These are phyloP conservation scores for Drosophila aldrichi DNA, from an alignment of 2,888 invertebrate genomes.

Conservation along the genomic window DNA sequence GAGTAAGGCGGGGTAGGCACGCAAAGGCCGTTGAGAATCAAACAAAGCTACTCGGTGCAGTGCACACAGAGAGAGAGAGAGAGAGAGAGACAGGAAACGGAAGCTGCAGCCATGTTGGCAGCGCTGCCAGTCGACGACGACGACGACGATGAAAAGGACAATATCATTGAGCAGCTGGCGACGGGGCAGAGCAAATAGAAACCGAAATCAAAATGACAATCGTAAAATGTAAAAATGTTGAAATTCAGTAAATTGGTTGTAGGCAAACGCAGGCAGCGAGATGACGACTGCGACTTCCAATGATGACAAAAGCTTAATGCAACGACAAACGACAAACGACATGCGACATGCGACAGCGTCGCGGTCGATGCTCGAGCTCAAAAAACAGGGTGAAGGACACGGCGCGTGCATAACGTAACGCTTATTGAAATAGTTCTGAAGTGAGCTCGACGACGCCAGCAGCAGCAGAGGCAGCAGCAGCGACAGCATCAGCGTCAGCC, in stretches of 20 bases:
- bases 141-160: background rate
- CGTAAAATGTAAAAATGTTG: conserved; percentile 61
- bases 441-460: conserved; percentile 71
- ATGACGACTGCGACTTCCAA: conserved; percentile 7
- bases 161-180: conserved; percentile 22
- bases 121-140: conserved; percentile 8
- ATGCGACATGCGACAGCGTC: conserved; percentile 37
- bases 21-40: conserved; percentile 52
- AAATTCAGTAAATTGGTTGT: conserved; percentile 65
- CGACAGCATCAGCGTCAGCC: conserved; percentile 9
- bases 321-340: conserved; percentile 39
- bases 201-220: conserved; percentile 51
- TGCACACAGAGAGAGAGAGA: too few species aligned
- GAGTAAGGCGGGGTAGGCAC: background rate
- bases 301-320: conserved; percentile 49
- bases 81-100: too few species aligned
- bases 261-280: conserved; percentile 33
- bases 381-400: conserved; percentile 78
- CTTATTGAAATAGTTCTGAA: conserved; percentile 81
- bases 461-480: conserved; percentile 18
- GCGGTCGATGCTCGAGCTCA: conserved; percentile 35
- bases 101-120: conserved; percentile 45
- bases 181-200: conserved; percentile 48
- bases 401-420: conserved; percentile 76
- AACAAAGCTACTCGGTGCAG: conserved; percentile 49